phyloP scores from a whole-genome alignment of 2,113 vertebrate species.

The Phalacrocorax carbo region DNA sequence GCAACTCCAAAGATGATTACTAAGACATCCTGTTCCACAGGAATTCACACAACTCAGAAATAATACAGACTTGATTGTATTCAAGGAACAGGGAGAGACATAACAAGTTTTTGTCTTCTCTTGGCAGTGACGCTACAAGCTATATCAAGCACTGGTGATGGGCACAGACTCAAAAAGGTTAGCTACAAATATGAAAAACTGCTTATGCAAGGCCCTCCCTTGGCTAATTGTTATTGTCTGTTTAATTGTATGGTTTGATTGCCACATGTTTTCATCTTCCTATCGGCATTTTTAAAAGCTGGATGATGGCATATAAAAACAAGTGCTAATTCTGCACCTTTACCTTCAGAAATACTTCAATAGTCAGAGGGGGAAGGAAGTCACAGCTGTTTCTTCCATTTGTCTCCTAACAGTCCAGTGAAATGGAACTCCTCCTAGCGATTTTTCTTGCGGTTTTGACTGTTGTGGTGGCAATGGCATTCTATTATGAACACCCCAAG shows the following conservation, averaged over 20 bases:
- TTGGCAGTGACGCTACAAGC: background rate
- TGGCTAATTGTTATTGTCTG: background rate
- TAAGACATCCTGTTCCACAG: background rate
- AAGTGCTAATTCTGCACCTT: background rate
- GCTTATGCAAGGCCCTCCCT: background rate
- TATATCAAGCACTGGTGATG: background rate
- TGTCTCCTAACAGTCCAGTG: background rate
- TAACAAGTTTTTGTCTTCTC: background rate
- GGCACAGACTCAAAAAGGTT: background rate
- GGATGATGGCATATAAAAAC: background rate
- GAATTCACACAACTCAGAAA: background rate
- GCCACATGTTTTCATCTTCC: background rate
- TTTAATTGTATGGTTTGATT: constrained; percentile 11
- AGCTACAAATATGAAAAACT: background rate
- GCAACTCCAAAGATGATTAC: background rate
- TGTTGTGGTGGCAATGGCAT: background rate
- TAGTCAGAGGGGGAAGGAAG: background rate
- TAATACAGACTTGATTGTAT: background rate
- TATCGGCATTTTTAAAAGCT: background rate
- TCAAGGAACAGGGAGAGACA: background rate
- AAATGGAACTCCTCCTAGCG: constrained; percentile 6
- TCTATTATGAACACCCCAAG: constrained; percentile 25
- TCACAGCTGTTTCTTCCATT: background rate
- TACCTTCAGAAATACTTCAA: background rate
- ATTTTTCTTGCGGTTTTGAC: background rate